These are phyloP conservation scores for Athrips mouffetella DNA, from an alignment of 2,888 invertebrate genomes.

Conservation along the genomic window DNA sequence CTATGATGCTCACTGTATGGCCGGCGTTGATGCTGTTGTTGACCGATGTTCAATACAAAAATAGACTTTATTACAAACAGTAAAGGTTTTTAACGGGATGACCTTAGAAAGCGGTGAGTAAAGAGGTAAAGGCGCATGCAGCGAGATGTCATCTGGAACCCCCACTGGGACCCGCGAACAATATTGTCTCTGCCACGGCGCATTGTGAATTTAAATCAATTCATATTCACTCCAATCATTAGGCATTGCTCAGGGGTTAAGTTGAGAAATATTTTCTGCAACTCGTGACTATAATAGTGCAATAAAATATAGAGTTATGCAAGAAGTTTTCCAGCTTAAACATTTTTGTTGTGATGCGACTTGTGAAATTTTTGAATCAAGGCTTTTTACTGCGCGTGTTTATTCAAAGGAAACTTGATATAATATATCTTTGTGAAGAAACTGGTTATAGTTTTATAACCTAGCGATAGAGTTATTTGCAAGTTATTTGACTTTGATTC, in stretches of 20 bases:
- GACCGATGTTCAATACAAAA: slow-evolving; percentile 25
- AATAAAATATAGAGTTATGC: slow-evolving; percentile 4
- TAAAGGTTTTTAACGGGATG: slow-evolving; percentile 28
- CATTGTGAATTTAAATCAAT: slow-evolving; percentile 72
- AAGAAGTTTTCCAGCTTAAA: background rate
- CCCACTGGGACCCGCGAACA: slow-evolving; percentile 72
- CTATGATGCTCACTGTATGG: slow-evolving; percentile 39
- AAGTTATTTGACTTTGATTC: slow-evolving; percentile 39
- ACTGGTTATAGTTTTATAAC: slow-evolving; percentile 32
- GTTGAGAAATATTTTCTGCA: slow-evolving; percentile 6
- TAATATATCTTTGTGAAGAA: background rate
- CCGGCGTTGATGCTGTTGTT: too few species aligned
- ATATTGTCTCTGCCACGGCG: slow-evolving; percentile 73
- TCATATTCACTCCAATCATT: slow-evolving; percentile 52
- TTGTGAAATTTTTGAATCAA: background rate
- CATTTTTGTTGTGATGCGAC: background rate
- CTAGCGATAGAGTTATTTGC: slow-evolving; percentile 24
- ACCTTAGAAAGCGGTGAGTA: slow-evolving; percentile 37
- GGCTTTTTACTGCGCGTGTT: background rate
- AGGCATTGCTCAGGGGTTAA: slow-evolving; percentile 6
- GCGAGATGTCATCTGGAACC: slow-evolving; percentile 74
- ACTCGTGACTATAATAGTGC: slow-evolving; percentile 1
- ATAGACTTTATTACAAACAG: slow-evolving; percentile 32
- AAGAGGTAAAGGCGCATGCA: slow-evolving; percentile 67
- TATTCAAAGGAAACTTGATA: too few species aligned